phyloP scores from a whole-genome alignment of 2,113 vertebrate genomes.

The Miniopterus natalensis region DNA sequence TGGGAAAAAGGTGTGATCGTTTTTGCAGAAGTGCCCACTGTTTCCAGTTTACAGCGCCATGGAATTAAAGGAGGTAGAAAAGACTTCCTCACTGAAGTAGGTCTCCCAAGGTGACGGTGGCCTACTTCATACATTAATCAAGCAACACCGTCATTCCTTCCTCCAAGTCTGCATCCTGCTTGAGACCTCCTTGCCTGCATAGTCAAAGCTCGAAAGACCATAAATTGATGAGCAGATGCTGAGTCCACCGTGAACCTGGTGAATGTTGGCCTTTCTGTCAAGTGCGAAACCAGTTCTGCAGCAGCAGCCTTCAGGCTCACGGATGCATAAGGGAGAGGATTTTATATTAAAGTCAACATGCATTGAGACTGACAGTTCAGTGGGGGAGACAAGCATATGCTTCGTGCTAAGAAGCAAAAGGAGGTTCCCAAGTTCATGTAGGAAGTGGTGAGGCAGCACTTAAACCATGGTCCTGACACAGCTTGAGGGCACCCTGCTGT shows the following conservation, averaged over 20 bases:
- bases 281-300: neutral
- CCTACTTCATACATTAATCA: neutral
- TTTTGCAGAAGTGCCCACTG: neutral
- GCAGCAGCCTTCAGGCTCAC: neutral
- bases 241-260: neutral
- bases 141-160: neutral
- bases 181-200: neutral
- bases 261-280: neutral
- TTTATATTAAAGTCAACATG: conserved; percentile 38
- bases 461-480: conserved; percentile 85
- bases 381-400: neutral
- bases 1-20: neutral
- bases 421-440: neutral
- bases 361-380: neutral
- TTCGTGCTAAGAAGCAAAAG: neutral
- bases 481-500: conserved; percentile 63
- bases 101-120: conserved; percentile 22
- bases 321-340: neutral
- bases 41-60: neutral
- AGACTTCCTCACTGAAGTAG: neutral
- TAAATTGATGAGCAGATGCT: neutral
- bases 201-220: conserved; percentile 7
- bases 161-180: neutral
- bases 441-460: neutral
- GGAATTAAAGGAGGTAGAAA: neutral